A percentile compares a stretch with the other conserved stretches of the same genome.
Evolutionary conservation across 2,113 vertebrate species (phyloP).

Genomic region (Chionodraco myersi): DNA sequence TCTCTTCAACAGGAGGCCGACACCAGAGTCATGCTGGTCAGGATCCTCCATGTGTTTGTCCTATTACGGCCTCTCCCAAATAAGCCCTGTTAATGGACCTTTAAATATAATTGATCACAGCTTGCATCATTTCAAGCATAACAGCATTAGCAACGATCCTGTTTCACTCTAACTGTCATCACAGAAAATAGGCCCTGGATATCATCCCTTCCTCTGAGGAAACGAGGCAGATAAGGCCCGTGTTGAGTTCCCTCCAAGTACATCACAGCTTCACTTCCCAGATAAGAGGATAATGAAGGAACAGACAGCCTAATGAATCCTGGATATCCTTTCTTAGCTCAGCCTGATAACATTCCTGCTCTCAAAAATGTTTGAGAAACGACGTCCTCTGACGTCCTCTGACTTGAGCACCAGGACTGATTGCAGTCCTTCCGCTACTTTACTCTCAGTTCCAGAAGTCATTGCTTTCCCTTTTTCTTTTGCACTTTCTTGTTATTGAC

Average conservation of each 20-base stretch:
- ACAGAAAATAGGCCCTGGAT: constrained; percentile 56
- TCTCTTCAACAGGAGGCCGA: constrained; percentile 49
- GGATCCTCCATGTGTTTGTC: constrained; percentile 59
- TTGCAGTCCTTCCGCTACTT: constrained; percentile 15
- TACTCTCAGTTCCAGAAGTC: constrained; percentile 28
- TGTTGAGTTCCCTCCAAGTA: constrained; percentile 52
- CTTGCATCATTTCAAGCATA: constrained; percentile 52
- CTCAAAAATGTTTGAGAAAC: constrained; percentile 54
- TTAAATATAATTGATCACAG: constrained; percentile 64
- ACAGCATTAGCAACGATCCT: constrained; percentile 47
- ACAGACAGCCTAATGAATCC: constrained; percentile 69
- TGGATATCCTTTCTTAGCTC: constrained; percentile 55
- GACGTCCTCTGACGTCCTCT: constrained; percentile 13
- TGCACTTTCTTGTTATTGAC: constrained; percentile 17
- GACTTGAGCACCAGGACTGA: constrained; percentile 31
- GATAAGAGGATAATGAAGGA: constrained; percentile 74
- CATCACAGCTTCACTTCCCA: constrained; percentile 55
- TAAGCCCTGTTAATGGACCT: constrained; percentile 62
- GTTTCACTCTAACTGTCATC: constrained; percentile 42
- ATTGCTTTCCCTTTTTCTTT: not conserved
- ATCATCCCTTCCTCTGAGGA: constrained; percentile 47
- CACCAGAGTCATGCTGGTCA: constrained; percentile 47
- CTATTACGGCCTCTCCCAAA: constrained; percentile 51
- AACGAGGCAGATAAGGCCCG: constrained; percentile 49
- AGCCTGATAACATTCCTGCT: constrained; percentile 51